Percentiles rank a stretch among this genome's conserved stretches.
Evolutionary conservation across 2,888 invertebrate genomes (phyloP).

Genomic region (Ectemnius cavifrons): DNA sequence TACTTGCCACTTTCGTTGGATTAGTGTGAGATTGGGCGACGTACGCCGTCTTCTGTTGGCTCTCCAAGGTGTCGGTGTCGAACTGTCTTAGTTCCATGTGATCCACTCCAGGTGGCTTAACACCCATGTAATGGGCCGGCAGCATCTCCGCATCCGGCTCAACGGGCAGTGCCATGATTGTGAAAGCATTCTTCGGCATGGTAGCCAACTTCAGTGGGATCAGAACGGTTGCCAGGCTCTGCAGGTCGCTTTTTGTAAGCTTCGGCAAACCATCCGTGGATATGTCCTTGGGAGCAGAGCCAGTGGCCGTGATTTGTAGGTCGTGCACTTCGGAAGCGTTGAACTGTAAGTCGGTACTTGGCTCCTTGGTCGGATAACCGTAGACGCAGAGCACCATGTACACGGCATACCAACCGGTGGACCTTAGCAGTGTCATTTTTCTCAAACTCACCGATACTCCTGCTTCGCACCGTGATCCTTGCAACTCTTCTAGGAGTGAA

Average conservation of each 20-base stretch:
- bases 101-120: constrained; percentile 73
- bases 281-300: not conserved
- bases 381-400: constrained; percentile 40
- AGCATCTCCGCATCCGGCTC: constrained; percentile 76
- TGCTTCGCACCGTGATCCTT: not conserved
- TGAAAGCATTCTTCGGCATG: not conserved
- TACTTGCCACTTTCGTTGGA: not conserved
- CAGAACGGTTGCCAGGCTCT: constrained; percentile 29
- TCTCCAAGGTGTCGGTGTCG: constrained; percentile 24
- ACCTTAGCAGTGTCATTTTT: constrained; percentile 36
- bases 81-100: constrained; percentile 70
- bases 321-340: not conserved
- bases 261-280: not conserved
- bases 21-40: not conserved
- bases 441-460: not conserved
- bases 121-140: constrained; percentile 71
- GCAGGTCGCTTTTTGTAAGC: constrained; percentile 50
- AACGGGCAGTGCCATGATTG: constrained; percentile 54
- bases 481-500: not conserved
- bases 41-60: constrained; percentile 14
- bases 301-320: not conserved
- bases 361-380: constrained; percentile 24
- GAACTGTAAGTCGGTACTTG: not conserved
- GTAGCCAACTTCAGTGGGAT: constrained; percentile 33
- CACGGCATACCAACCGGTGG: constrained; percentile 18